phyloP scores from a whole-genome alignment of 2,113 vertebrate species.

The Saimiri boliviensis region DNA sequence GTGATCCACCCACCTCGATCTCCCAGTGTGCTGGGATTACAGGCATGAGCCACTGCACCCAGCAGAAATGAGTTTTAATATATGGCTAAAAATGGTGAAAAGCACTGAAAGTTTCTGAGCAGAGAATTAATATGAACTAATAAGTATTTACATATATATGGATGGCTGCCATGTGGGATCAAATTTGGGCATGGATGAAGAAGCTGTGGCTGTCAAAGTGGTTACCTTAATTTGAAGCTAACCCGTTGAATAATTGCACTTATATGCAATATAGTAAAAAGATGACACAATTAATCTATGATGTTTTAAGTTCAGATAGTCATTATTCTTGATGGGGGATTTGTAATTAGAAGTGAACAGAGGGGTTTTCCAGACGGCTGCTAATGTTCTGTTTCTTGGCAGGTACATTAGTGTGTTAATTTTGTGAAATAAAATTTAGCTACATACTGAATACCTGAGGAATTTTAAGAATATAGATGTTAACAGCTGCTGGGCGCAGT shows the following conservation, averaged over 20 bases:
- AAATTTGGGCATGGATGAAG: background rate
- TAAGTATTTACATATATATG: no score
- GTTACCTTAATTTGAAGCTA: background rate
- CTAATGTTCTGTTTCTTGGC: background rate
- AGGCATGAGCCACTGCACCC: no score
- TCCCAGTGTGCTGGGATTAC: no score
- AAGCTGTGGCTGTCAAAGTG: background rate
- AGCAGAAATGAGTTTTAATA: background rate
- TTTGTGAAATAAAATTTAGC: background rate
- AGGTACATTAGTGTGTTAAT: no score
- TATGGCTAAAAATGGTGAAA: background rate
- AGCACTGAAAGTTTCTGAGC: background rate
- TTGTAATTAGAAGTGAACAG: background rate
- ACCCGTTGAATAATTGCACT: background rate
- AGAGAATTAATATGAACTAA: background rate
- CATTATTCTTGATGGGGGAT: background rate
- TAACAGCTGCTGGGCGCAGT: background rate
- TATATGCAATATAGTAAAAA: background rate
- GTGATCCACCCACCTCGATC: no score
- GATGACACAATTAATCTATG: background rate
- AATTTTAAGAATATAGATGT: background rate
- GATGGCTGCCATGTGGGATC: background rate
- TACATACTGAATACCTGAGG: background rate
- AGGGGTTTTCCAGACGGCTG: background rate
- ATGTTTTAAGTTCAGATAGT: background rate